Conservation (phyloP, 2,888 invertebrate genomes). For the Fissipunctia ypsillon region DNA sequence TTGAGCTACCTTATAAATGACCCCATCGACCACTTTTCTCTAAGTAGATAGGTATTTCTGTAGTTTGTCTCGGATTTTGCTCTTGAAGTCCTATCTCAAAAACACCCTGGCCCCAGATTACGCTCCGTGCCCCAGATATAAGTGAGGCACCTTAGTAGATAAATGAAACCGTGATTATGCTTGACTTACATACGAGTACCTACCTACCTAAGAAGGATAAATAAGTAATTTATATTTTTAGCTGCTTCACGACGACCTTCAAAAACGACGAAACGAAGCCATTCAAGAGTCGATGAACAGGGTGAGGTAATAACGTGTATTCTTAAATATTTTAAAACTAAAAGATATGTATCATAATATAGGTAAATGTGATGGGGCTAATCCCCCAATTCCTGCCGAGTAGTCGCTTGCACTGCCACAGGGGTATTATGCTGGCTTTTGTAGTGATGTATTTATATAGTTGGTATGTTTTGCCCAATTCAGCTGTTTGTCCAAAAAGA, state of each 20-base stretch:
- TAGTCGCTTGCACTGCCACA: too few relatives aligned
- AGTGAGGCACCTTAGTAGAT: too few relatives aligned
- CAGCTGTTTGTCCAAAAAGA: too few relatives aligned
- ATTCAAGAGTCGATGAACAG: slow-evolving; percentile 2
- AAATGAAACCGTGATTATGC: neutral
- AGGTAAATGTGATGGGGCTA: neutral
- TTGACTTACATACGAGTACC: too few relatives aligned
- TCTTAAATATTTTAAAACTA: neutral
- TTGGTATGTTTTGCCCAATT: too few relatives aligned
- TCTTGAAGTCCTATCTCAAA: neutral
- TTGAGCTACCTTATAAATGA: neutral
- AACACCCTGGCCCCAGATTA: too few relatives aligned
- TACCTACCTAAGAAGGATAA: neutral
- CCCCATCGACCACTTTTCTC: neutral
- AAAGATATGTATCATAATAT: too few relatives aligned
- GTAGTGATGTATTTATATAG: too few relatives aligned
- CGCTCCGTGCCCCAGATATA: too few relatives aligned
- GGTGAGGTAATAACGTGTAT: slow-evolving; percentile 2
- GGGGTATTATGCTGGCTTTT: too few relatives aligned
- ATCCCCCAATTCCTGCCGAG: too few relatives aligned
- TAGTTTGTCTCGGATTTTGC: neutral
- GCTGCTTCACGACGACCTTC: neutral
- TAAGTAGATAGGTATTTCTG: neutral
- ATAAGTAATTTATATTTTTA: neutral
- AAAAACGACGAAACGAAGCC: slow-evolving; percentile 7